Conservation (phyloP, 1,140 invertebrate genomes). For the Drosophila navojoa region DNA sequence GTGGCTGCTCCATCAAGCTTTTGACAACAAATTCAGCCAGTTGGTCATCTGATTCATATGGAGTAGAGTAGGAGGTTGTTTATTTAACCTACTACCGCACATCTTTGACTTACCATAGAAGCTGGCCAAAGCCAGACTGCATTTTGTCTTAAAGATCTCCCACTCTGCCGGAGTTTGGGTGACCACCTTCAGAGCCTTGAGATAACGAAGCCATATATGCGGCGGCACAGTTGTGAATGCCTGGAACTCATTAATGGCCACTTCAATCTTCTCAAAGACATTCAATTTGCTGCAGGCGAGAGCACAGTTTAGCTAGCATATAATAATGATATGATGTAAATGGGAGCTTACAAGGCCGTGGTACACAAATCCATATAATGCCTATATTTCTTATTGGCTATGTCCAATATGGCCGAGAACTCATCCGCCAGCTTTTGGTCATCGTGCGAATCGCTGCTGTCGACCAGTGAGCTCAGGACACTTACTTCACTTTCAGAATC, state of each 20-base stretch:
- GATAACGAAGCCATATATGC: constrained; percentile 55
- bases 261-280: constrained; percentile 42
- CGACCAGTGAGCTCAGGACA: constrained; percentile 20
- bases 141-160: constrained; percentile 27
- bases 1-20: constrained; percentile 15
- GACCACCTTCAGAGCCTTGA: constrained; percentile 36
- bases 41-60: constrained; percentile 24
- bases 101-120: constrained; percentile 47
- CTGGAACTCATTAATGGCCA: constrained; percentile 22
- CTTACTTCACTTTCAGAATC: constrained; percentile 18
- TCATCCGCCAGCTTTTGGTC: constrained; percentile 29
- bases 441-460: constrained; percentile 23
- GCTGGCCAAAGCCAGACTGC: constrained; percentile 27
- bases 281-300: constrained; percentile 40
- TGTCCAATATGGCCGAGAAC: constrained; percentile 7
- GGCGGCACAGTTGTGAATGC: constrained; percentile 40
- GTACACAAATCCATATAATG: constrained; percentile 32
- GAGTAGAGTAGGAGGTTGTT: neutral
- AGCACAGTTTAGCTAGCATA: neutral
- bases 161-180: constrained; percentile 51
- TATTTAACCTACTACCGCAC: neutral
- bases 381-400: constrained; percentile 24
- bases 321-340: neutral
- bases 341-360: constrained; percentile 31
- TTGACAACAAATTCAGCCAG: constrained; percentile 47